These are phyloP conservation scores for Pararge aegeria DNA, from an alignment of 1,140 invertebrate species.

Conservation along the genomic window DNA sequence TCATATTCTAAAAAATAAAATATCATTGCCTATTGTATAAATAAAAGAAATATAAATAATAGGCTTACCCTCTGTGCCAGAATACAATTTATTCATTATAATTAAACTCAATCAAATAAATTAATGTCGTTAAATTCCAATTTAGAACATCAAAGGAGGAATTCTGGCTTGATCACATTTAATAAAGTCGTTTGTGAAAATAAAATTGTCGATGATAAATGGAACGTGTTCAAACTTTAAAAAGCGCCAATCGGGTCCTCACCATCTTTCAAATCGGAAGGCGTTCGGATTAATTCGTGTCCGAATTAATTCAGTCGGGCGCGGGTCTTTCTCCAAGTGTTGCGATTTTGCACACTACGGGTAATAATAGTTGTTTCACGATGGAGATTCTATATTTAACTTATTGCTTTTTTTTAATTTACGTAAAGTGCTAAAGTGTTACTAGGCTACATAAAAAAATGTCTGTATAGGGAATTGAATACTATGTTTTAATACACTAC, in stretches of 20 bases:
- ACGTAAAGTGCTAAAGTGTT: no score
- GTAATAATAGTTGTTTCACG: background rate
- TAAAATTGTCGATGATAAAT: slow-evolving; percentile 36
- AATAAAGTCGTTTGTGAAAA: slow-evolving; percentile 29
- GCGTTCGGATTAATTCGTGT: slow-evolving; percentile 58
- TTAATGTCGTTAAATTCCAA: slow-evolving; percentile 10
- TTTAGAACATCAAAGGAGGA: slow-evolving; percentile 13
- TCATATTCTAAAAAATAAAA: no score
- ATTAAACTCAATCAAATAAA: slow-evolving; percentile 8
- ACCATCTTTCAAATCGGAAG: slow-evolving; percentile 48
- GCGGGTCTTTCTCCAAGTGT: slow-evolving; percentile 26
- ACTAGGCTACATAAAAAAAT: no score
- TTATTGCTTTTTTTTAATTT: no score
- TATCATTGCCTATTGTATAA: no score
- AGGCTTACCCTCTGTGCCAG: no score
- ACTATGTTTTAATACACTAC: no score
- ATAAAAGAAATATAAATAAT: no score
- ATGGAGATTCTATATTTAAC: no score
- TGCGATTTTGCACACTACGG: slow-evolving; percentile 28
- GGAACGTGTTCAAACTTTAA: slow-evolving; percentile 41
- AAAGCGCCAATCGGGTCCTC: slow-evolving; percentile 33
- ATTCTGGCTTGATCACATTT: slow-evolving; percentile 19
- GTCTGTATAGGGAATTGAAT: no score
- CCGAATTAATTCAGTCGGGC: slow-evolving; percentile 51
- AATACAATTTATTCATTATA: background rate